Evolutionary conservation across 2,113 vertebrate genomes (phyloP).

Genomic region (Odocoileus hemionus): DNA sequence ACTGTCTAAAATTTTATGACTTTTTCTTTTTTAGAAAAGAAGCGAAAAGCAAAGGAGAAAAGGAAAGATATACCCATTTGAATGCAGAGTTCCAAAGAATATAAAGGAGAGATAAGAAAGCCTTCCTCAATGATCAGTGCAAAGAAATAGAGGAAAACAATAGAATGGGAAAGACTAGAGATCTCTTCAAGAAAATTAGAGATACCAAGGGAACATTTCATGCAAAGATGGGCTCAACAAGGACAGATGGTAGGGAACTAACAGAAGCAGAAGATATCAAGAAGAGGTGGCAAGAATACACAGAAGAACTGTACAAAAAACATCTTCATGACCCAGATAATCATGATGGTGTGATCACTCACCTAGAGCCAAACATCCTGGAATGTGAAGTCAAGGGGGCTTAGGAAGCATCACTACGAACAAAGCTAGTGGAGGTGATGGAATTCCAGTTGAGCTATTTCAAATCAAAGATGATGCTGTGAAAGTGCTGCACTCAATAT

Average conservation of each 20-base stretch:
- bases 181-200: background rate
- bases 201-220: background rate
- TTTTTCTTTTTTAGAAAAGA: background rate
- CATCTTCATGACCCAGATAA: background rate
- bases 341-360: background rate
- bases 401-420: background rate
- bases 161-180: background rate
- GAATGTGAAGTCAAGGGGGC: background rate
- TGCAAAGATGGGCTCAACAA: background rate
- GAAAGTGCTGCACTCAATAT: background rate
- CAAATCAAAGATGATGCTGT: background rate
- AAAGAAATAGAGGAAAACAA: background rate
- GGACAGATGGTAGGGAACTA: background rate
- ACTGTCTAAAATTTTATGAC: background rate
- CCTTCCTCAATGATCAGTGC: background rate
- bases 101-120: background rate
- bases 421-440: background rate
- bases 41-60: background rate
- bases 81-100: background rate
- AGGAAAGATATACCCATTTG: background rate
- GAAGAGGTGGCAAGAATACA: background rate
- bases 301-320: background rate
- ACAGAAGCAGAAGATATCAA: background rate
- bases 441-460: background rate
- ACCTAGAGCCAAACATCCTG: background rate